These are phyloP conservation scores for Diabrotica undecimpunctata DNA, from an alignment of 1,140 invertebrate species.

Conservation along the genomic window DNA sequence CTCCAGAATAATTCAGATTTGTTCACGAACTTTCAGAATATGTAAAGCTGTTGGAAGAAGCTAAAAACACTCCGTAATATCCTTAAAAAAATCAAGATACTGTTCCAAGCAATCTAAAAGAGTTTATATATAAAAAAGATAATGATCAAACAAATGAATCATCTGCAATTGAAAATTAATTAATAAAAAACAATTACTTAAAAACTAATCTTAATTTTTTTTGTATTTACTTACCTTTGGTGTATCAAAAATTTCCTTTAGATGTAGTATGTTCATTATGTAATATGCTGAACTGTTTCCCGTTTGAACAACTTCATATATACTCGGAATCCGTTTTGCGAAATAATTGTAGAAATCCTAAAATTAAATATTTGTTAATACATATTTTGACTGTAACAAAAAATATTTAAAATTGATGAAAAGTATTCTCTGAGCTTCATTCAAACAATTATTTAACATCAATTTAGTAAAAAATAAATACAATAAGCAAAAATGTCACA, in stretches of 20 bases:
- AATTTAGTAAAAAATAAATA: background rate
- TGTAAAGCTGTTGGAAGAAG: no score
- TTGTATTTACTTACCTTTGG: conserved; percentile 51
- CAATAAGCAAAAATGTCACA: conserved; percentile 31
- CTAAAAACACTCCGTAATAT: no score
- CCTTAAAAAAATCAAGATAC: no score
- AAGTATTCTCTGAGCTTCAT: background rate
- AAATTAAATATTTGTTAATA: conserved; percentile 24
- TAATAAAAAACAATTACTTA: no score
- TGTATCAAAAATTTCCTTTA: conserved; percentile 75
- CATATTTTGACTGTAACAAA: background rate
- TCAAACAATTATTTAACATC: background rate
- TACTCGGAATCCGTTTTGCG: conserved; percentile 63
- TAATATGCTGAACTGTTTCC: conserved; percentile 70
- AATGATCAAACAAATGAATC: no score
- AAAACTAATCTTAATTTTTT: no score
- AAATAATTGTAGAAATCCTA: conserved; percentile 69
- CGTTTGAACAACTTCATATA: conserved; percentile 60
- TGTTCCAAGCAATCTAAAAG: no score
- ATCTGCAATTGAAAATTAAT: no score
- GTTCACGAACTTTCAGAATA: no score
- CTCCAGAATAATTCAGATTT: no score
- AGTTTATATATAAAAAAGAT: no score
- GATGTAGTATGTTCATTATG: conserved; percentile 69
- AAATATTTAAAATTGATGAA: background rate